Percentiles rank a stretch among this genome's conserved stretches.
These are phyloP conservation scores for Caenorhabditis briggsae DNA, from an alignment of 1,140 invertebrate species.

Conservation along the genomic window DNA sequence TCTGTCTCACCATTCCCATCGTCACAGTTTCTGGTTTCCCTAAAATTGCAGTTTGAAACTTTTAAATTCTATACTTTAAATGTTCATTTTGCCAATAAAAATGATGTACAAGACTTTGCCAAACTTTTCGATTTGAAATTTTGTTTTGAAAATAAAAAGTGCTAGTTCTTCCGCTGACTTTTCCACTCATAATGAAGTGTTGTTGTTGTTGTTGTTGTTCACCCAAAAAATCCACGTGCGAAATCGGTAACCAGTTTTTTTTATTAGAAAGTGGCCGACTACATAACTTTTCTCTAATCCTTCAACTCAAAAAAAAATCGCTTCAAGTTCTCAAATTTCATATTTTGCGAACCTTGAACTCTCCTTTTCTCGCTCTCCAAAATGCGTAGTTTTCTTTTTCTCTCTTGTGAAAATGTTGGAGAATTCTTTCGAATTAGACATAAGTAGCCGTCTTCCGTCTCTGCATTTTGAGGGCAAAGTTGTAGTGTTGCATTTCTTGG, in stretches of 20 bases:
- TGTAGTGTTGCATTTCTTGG: not conserved
- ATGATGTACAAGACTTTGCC: not conserved
- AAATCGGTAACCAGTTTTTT: not conserved
- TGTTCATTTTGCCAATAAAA: not conserved
- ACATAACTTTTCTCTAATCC: not conserved
- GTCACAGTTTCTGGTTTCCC: not conserved
- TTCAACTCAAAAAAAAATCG: not conserved
- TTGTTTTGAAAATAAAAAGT: not conserved
- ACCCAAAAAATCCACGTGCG: not conserved
- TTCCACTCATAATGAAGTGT: not conserved
- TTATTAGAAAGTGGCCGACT: not conserved
- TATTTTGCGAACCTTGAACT: not conserved
- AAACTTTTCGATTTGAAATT: not conserved
- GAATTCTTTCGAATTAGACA: no score
- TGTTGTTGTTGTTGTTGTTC: conserved; percentile 13
- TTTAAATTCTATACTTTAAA: not conserved
- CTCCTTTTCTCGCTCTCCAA: not conserved
- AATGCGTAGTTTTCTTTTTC: not conserved
- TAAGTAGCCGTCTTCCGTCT: no score
- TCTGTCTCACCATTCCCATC: not conserved
- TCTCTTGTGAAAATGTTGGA: not conserved
- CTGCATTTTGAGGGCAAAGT: no score
- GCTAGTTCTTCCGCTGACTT: not conserved
- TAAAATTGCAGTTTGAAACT: not conserved
- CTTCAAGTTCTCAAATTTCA: not conserved